Conservation (phyloP, 2,797 vertebrate species). For the Poliocrania exsul region DNA sequence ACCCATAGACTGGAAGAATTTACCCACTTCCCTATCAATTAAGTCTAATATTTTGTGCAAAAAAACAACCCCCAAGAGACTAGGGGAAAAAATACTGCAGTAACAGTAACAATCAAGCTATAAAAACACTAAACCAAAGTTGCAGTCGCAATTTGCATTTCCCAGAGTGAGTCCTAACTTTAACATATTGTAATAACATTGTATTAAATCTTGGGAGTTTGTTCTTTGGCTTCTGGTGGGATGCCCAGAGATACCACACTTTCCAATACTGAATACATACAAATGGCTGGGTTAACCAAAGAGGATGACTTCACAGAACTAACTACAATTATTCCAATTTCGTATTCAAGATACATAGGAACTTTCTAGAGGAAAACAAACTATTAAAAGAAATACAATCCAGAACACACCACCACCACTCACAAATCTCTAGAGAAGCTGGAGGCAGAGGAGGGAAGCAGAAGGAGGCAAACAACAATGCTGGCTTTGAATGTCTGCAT, state of each 20-base stretch:
- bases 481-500: neutral
- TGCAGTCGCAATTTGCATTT: neutral
- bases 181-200: neutral
- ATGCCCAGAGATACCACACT: neutral
- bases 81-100: conserved; percentile 1
- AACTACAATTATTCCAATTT: neutral
- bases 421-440: neutral
- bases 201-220: neutral
- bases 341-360: neutral
- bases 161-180: neutral
- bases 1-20: neutral
- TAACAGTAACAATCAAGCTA: neutral
- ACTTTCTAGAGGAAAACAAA: neutral
- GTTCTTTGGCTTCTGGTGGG: neutral
- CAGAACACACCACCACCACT: neutral
- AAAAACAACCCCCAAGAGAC: neutral
- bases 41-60: neutral
- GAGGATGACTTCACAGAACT: neutral
- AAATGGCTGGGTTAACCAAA: neutral
- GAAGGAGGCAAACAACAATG: neutral
- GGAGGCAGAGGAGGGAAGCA: accelerated
- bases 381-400: neutral
- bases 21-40: neutral
- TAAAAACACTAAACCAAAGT: conserved; percentile 9
- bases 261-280: neutral